Percentiles rank a stretch among this genome's conserved stretches.
Conservation (phyloP, 2,113 vertebrate species). For the Antidorcas marsupialis region DNA sequence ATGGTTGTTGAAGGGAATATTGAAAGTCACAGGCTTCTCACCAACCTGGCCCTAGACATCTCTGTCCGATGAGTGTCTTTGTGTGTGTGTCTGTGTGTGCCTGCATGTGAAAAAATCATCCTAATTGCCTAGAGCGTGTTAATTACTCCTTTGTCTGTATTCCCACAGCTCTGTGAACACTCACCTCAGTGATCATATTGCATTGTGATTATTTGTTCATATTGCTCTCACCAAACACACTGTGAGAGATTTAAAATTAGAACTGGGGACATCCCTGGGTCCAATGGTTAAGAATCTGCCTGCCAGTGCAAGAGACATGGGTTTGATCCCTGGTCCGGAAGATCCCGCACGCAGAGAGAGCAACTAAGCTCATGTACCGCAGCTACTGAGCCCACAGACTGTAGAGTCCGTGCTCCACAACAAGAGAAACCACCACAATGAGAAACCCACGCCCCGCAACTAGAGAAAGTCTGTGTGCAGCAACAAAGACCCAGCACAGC, state of each 20-base stretch:
- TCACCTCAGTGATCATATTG: not conserved
- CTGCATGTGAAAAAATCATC: not conserved
- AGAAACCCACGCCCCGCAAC: not conserved
- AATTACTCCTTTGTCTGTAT: not conserved
- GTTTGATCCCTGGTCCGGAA: not conserved
- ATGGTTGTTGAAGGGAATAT: not conserved
- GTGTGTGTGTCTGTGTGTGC: no score
- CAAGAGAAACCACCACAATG: not conserved
- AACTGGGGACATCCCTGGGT: not conserved
- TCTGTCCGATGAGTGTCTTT: not conserved
- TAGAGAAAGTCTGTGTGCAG: not conserved
- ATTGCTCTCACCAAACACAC: not conserved
- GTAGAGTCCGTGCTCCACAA: not conserved
- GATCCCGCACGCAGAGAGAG: accelerated
- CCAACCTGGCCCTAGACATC: not conserved
- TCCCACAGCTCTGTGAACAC: accelerated
- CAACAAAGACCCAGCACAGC: not conserved
- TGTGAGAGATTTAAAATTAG: not conserved
- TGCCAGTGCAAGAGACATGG: not conserved
- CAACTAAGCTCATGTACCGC: not conserved
- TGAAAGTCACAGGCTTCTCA: not conserved
- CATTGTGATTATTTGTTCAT: not conserved
- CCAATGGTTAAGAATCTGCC: not conserved
- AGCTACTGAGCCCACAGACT: not conserved
- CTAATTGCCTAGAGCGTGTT: not conserved